These are phyloP conservation scores for Coccyzus lansbergi DNA, from an alignment of 2,797 vertebrate species.

Conservation along the genomic window DNA sequence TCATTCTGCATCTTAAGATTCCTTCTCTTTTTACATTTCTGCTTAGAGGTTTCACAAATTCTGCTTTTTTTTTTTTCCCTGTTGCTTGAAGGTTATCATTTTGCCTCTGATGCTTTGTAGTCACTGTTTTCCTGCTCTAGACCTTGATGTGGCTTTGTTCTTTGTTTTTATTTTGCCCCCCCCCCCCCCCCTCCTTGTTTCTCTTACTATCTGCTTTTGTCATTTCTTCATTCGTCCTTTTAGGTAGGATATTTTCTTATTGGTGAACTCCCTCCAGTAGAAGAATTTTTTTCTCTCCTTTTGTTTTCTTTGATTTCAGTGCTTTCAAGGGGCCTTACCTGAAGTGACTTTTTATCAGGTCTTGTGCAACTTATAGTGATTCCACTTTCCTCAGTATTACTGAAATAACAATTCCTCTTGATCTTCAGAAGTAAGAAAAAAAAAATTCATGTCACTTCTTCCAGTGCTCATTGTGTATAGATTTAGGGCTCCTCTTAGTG, in stretches of 20 bases:
- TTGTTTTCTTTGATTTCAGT: background rate
- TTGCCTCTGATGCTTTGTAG: background rate
- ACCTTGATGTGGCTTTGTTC: background rate
- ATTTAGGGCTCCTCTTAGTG: constrained; percentile 42
- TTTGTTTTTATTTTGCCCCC: background rate
- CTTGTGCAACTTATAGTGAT: background rate
- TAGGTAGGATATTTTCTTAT: background rate
- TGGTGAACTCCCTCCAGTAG: background rate
- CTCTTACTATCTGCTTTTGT: background rate
- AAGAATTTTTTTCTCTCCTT: background rate
- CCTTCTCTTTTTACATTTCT: background rate
- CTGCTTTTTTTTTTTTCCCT: background rate
- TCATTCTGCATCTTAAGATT: background rate
- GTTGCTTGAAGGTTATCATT: background rate
- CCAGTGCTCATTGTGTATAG: background rate
- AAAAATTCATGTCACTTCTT: background rate
- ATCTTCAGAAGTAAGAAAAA: background rate
- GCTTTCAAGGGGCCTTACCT: background rate
- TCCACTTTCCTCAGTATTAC: background rate
- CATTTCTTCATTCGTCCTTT: background rate
- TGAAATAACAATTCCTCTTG: background rate
- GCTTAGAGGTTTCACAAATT: background rate
- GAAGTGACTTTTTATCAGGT: background rate
- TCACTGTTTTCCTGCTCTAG: background rate
- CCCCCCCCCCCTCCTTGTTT: background rate